Base-by-base conservation (phyloP, 1,140 invertebrate species). In the Neuroterus valhalla region DNA sequence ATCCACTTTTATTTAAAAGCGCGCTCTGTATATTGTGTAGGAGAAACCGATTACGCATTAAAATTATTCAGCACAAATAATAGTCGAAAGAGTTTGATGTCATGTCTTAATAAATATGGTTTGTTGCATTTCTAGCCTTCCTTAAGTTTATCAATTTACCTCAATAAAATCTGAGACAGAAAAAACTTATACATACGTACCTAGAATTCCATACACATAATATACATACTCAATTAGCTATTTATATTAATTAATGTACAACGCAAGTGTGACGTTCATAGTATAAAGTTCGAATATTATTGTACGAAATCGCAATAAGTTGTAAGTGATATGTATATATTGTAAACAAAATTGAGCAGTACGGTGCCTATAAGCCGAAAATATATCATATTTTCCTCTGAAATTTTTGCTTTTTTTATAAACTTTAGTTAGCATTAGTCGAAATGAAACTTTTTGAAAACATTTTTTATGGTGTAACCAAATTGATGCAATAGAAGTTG, bases 351-450 rank as follows among this genome's bases (percentile, higher is more conserved):
- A 71, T 67, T 71, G 70, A 66, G 68, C 67, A 62, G 31, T 71
- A 72, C 55, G 62, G 71, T 77, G 75, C 75, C 48, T 77, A 72
- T 80, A 79, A 71, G 74, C 76, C 77, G 82, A 86, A 83, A 86
- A 86, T 86, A 86, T 85, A 86, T 83, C 82, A 85, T 86, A 86
- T 86, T 86, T 86, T 86, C 85, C 79, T 86, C 82, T 85, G 82
- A 86, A 77, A 38, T 66, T 50, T 17, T n/a, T 74, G 69, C 42
- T 17, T 70, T 73, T 77, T 77, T 76, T 69, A n/a, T 31, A 44
- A 52, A 52, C n/a, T 42, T 3, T 12, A 26, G 15, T 48, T 26
- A 26, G 15, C 3, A 55, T 23, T 38, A 6, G 26, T 26, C 4
- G 4, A 2, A 26, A 26, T 38, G n/a, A n/a, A n/a, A n/a, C n/a